Evolutionary conservation across 2,888 invertebrate species (phyloP).

Genomic region (Protophormia terraenovae): DNA sequence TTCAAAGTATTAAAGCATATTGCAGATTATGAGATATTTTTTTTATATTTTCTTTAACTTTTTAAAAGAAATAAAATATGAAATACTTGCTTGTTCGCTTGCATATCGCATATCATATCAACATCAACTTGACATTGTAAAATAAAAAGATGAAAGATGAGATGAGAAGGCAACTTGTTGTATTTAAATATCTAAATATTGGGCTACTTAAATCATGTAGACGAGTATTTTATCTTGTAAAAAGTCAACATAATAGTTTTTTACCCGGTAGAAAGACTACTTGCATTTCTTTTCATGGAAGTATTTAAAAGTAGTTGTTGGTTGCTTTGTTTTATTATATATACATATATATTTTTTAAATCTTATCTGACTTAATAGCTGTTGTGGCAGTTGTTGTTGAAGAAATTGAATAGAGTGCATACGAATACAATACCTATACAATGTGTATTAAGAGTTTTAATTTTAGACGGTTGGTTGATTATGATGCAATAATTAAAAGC

Average conservation of each 20-base stretch:
- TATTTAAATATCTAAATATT: neutral
- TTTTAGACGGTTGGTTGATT: slow-evolving; percentile 37
- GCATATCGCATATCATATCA: slow-evolving; percentile 7
- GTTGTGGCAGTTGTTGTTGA: neutral
- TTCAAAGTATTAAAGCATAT: neutral
- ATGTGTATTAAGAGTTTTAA: neutral
- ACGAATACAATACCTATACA: slow-evolving; percentile 1
- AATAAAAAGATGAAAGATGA: slow-evolving; percentile 11
- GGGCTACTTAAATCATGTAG: slow-evolving; percentile 34
- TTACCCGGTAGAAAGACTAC: neutral
- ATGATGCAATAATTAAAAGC: slow-evolving; percentile 65
- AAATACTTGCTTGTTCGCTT: neutral
- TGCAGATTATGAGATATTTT: neutral
- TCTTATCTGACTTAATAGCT: slow-evolving; percentile 7
- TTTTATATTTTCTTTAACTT: neutral
- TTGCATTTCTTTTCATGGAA: slow-evolving; percentile 40
- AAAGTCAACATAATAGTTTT: slow-evolving; percentile 14
- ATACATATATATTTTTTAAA: neutral
- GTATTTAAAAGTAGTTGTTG: slow-evolving; percentile 23
- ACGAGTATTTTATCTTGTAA: slow-evolving; percentile 6
- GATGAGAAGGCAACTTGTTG: slow-evolving; percentile 2
- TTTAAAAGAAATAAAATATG: neutral
- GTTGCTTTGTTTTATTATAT: neutral
- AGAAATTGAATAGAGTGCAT: slow-evolving; percentile 23
- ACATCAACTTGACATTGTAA: slow-evolving; percentile 58